Conservation (phyloP, 1,140 invertebrate genomes). For the Apis florea region DNA sequence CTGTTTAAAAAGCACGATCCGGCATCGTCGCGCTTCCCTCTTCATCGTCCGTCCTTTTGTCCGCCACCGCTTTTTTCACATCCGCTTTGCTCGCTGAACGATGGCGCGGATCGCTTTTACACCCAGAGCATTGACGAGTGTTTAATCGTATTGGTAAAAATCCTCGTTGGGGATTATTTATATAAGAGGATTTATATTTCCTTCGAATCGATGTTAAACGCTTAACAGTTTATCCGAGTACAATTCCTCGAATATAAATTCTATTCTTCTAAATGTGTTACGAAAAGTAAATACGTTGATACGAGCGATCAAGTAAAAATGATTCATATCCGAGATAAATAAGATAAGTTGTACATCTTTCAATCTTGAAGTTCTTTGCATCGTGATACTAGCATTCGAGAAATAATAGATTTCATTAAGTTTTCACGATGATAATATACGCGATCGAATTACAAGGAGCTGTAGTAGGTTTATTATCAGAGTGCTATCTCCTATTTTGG, state of each 20-base stretch:
- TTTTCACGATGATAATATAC: not conserved
- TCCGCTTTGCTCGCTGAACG: not conserved
- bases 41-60: not conserved
- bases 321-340: not conserved
- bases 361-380: too few relatives aligned
- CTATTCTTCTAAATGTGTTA: not conserved
- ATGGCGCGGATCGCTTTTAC: not conserved
- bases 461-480: not conserved
- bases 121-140: not conserved
- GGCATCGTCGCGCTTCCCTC: not conserved
- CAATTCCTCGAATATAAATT: not conserved
- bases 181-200: not conserved
- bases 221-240: not conserved
- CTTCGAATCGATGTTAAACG: not conserved
- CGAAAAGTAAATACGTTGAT: not conserved
- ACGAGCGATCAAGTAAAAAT: not conserved
- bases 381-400: not conserved
- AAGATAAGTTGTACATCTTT: too few relatives aligned
- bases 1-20: conserved; percentile 26
- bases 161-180: too few relatives aligned
- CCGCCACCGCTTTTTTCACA: not conserved
- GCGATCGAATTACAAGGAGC: not conserved
- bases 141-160: not conserved
- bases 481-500: not conserved
- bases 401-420: not conserved